Evolutionary conservation across 35 echinoderm and acorn worm species (phyloP).

Genomic region (Ophiothrix spiculata): DNA sequence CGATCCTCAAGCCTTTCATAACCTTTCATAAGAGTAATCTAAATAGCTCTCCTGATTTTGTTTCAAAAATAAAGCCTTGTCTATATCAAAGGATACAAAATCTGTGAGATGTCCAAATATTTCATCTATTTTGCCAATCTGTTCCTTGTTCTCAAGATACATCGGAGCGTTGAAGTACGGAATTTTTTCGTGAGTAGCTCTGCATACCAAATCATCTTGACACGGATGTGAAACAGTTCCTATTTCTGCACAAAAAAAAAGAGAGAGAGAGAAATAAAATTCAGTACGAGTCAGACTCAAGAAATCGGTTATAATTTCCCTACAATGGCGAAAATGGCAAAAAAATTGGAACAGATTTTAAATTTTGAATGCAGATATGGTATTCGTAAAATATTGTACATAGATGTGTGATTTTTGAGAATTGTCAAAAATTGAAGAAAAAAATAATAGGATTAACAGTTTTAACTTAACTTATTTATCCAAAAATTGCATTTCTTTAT

Average conservation of each 20-base stretch:
- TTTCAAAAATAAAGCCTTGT: no score
- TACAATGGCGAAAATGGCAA: neutral
- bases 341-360: neutral
- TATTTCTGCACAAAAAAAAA: slow-evolving; percentile 55
- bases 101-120: slow-evolving; percentile 96
- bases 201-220: slow-evolving; percentile 83
- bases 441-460: no score
- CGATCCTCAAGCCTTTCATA: no score
- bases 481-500: no score
- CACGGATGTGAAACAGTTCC: slow-evolving; percentile 79
- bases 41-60: no score
- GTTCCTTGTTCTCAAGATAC: slow-evolving; percentile 87
- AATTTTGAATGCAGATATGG: neutral
- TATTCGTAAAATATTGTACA: neutral
- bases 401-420: no score
- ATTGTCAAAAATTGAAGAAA: no score
- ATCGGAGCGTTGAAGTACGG: slow-evolving; percentile 99
- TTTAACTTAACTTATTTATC: no score
- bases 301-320: neutral
- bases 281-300: neutral
- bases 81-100: slow-evolving; percentile 87
- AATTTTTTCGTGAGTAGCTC: slow-evolving; percentile 78
- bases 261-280: neutral
- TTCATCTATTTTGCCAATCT: slow-evolving; percentile 98
- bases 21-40: no score